Conservation (phyloP, 1,140 invertebrate genomes). For the Stenopsyche tienmushanensis region DNA sequence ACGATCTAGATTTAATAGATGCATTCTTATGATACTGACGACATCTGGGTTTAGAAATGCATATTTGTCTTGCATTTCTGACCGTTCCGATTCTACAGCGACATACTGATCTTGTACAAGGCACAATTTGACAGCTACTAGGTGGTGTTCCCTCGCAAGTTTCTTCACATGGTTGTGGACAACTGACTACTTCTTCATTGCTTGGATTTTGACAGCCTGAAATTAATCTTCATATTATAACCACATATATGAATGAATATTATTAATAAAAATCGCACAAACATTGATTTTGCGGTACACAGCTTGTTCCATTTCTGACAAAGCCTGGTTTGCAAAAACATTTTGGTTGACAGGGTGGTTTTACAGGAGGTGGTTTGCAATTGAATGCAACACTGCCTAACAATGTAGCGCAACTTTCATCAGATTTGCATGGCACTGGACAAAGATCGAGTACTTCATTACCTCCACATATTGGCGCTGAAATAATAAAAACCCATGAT, state of each 20-base stretch:
- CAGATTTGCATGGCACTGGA: slow-evolving; percentile 5
- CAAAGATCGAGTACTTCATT: slow-evolving; percentile 18
- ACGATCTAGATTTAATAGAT: too few relatives aligned
- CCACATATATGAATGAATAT: background rate
- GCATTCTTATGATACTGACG: too few relatives aligned
- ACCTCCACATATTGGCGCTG: too few relatives aligned
- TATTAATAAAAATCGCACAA: background rate
- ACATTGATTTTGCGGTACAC: background rate
- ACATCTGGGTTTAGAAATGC: too few relatives aligned
- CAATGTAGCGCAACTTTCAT: slow-evolving; percentile 4
- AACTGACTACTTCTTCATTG: background rate
- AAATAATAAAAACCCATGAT: too few relatives aligned
- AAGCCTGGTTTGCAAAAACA: slow-evolving; percentile 10
- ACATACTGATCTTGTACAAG: too few relatives aligned
- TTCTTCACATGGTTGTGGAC: slow-evolving; percentile 9
- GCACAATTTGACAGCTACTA: background rate
- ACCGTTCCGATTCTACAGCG: too few relatives aligned
- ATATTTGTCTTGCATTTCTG: too few relatives aligned
- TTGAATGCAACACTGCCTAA: background rate
- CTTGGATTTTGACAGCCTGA: background rate
- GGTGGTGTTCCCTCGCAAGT: slow-evolving; percentile 6
- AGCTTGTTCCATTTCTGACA: slow-evolving; percentile 1
- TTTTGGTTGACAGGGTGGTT: slow-evolving; percentile 3
- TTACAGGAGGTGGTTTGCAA: background rate
- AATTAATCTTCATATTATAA: background rate